Evolutionary conservation across 2,113 vertebrate species (phyloP).

Genomic region (Jacana jacana): DNA sequence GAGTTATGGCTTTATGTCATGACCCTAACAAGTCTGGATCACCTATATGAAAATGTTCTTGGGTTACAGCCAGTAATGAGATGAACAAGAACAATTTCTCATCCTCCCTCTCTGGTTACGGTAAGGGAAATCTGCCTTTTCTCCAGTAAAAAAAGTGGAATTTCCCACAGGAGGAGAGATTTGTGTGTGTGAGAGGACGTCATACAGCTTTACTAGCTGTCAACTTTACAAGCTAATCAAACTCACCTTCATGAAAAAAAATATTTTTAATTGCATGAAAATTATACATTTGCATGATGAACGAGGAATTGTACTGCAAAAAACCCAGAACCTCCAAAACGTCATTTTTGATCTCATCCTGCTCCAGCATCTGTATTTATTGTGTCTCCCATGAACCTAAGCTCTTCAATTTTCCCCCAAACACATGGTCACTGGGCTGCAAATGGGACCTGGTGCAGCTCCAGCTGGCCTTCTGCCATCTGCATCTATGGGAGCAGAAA

Average conservation of each 20-base stretch:
- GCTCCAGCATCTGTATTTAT: not conserved
- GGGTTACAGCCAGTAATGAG: not conserved
- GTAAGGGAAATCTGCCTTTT: not conserved
- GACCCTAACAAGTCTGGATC: not conserved
- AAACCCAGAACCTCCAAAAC: not conserved
- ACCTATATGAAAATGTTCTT: not conserved
- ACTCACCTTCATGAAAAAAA: not conserved
- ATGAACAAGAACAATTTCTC: not conserved
- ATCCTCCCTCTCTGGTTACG: not conserved
- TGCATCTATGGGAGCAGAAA: not conserved
- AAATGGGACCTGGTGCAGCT: not conserved
- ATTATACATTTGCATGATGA: conserved; percentile 21
- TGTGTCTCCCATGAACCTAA: not conserved
- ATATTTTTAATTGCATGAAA: conserved; percentile 7
- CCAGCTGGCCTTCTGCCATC: conserved; percentile 30
- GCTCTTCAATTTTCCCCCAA: not conserved
- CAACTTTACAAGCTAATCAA: conserved; percentile 11
- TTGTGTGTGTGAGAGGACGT: not conserved
- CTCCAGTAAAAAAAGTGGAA: not conserved
- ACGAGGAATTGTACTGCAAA: not conserved
- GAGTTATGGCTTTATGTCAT: not conserved
- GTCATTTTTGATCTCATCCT: not conserved
- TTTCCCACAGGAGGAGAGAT: not conserved
- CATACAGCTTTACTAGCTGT: not conserved
- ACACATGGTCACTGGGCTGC: not conserved